Evolutionary conservation across 2,797 vertebrate genomes (phyloP).

Genomic region (Sebastes diaconus): DNA sequence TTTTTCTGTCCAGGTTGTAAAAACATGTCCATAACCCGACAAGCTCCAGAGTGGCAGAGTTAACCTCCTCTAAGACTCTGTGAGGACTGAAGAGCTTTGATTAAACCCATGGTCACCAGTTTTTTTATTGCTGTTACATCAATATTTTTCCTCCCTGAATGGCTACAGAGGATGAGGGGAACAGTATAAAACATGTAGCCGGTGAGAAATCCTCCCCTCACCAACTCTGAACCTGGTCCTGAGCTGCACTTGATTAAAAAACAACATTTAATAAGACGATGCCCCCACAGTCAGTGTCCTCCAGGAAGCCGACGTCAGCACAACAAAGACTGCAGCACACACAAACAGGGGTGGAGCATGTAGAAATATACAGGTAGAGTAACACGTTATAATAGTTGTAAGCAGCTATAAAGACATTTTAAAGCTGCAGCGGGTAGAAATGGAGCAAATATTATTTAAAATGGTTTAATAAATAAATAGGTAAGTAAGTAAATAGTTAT

Average conservation of each 20-base stretch:
- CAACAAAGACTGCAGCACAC: neutral
- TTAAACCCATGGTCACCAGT: neutral
- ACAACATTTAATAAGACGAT: conserved; percentile 13
- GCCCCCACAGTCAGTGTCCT: neutral
- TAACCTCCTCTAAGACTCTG: neutral
- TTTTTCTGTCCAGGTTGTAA: neutral
- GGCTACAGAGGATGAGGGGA: neutral
- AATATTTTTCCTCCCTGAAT: neutral
- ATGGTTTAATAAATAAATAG: no score
- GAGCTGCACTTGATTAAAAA: conserved; percentile 25
- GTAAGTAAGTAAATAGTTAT: no score
- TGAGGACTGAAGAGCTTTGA: neutral
- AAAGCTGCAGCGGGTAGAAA: no score
- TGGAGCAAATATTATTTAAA: no score
- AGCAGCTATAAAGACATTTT: neutral
- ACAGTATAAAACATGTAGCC: neutral
- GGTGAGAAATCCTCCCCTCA: neutral
- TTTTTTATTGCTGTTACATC: neutral
- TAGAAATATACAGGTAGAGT: neutral
- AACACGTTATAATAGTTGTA: neutral
- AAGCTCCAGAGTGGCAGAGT: neutral
- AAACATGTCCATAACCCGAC: neutral
- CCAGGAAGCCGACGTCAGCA: neutral
- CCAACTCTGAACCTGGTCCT: neutral
- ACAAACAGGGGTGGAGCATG: neutral